Evolutionary conservation across 2,113 vertebrate species (phyloP), one percentile per base, ranked within the genome.

Genomic region (Xenus cinereus): DNA sequence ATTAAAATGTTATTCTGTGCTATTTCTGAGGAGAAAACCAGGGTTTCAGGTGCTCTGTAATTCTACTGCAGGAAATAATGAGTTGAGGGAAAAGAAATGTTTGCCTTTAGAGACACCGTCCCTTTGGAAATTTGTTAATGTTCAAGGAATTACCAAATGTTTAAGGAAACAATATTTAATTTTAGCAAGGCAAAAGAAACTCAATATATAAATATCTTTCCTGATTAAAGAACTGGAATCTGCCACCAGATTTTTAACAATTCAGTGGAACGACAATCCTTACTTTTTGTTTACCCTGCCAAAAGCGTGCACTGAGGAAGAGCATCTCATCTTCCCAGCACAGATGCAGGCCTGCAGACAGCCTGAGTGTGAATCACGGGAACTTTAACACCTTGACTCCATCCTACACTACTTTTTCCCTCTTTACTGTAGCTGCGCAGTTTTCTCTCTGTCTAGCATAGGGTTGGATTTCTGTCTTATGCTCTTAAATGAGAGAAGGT

Each of bases 21-120:
- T 75, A 39, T 63, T 74, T 92, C 85, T 96, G 75, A 95, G 73
- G 20, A 90, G 76, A 56, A 95, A 95, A 68, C 22, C 30, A 68
- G 50, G 5, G 33, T 26, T 84, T 88, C 22, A 23, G 51, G 33
- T 91, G 80, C 57, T 83, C 48, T 69, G 27, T 66, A 48, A 23
- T 46, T 87, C 64, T 54, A 60, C 18, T 86, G n/a, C 59, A 76
- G 63, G 57, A 93, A 63, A 73, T 68, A 33, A 0, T 84, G 53
- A 46, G 11, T 11, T 53, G 63, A 83, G n/a, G 51, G 48, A 73
- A 75, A 67, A 80, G 11, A 73, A 91, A 91, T 1, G 5, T 75
- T 83, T 48, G 50, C 66, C 35, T 71, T 78, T 26, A 82, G 15
- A 79, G n/a, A 50, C 18, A 12, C 28, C 46, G 57, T 43, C 27